Conservation (phyloP, 2,113 vertebrate species). For the Machaerirhynchus nigripectus region DNA sequence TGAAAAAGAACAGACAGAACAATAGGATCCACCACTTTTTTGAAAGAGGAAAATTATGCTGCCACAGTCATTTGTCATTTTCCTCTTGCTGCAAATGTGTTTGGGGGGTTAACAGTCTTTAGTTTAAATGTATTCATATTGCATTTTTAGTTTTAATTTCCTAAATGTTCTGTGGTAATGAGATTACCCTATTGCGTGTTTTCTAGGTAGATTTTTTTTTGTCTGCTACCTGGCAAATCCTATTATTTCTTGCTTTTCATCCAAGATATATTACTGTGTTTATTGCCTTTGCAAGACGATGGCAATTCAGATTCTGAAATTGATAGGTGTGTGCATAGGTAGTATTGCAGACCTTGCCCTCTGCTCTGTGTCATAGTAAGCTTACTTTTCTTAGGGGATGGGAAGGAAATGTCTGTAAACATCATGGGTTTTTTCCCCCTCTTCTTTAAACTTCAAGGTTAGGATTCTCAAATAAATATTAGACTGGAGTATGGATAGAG, state of each 20-base stretch:
- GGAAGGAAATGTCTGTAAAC: slow-evolving; percentile 6
- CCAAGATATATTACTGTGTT: slow-evolving; percentile 23
- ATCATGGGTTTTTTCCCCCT: not conserved
- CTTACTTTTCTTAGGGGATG: not conserved
- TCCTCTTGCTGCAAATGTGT: not conserved
- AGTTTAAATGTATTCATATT: not conserved
- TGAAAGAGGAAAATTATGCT: not conserved
- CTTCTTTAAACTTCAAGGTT: slow-evolving; percentile 17
- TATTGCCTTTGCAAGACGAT: slow-evolving; percentile 48
- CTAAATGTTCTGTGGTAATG: slow-evolving; percentile 16
- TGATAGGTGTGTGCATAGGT: not conserved
- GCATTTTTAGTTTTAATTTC: slow-evolving; percentile 37
- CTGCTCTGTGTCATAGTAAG: not conserved
- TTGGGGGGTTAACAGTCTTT: not conserved
- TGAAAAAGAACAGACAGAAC: not conserved
- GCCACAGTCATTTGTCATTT: not conserved
- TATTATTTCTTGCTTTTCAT: slow-evolving; percentile 45
- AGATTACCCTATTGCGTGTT: not conserved
- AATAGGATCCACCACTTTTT: not conserved
- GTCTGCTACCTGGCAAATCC: not conserved
- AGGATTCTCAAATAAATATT: slow-evolving; percentile 5
- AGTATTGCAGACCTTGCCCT: slow-evolving; percentile 16
- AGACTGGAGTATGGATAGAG: not conserved
- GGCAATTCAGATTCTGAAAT: slow-evolving; percentile 38
- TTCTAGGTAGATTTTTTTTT: slow-evolving; percentile 5